Conservation (phyloP, 2,888 invertebrate species). For the Digitonthophagus gazella region DNA sequence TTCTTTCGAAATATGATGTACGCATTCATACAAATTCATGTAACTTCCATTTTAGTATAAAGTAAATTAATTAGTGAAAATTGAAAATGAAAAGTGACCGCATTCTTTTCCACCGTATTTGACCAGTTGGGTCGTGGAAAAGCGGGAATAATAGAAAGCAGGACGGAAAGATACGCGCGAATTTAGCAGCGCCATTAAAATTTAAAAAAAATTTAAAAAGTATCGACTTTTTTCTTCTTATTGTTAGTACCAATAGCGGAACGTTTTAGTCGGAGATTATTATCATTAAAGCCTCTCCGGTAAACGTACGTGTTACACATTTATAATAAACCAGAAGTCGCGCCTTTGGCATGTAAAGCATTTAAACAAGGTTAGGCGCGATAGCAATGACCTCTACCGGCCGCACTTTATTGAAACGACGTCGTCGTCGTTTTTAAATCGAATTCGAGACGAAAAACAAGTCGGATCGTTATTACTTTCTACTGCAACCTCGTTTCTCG, state of each 20-base stretch:
- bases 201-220: conserved; percentile 1
- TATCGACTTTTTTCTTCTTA: too few species aligned
- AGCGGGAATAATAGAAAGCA: background rate
- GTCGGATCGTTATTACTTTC: conserved; percentile 29
- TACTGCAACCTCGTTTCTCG: conserved; percentile 36
- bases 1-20: too few species aligned
- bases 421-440: background rate
- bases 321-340: background rate
- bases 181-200: background rate
- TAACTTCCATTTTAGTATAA: background rate
- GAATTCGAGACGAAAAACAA: conserved; percentile 1
- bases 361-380: background rate
- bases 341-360: background rate
- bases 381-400: background rate
- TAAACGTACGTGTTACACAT: conserved; percentile 4
- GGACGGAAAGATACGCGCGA: background rate
- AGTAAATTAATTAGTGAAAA: background rate
- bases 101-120: background rate
- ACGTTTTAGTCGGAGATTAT: background rate
- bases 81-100: background rate
- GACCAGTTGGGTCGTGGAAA: background rate
- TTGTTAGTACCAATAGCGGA: background rate
- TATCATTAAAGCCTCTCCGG: background rate
- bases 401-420: background rate
- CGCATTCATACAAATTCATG: too few species aligned